Base-by-base conservation (phyloP, 1,140 invertebrate genomes). In the Apocrypta bakeri region DNA sequence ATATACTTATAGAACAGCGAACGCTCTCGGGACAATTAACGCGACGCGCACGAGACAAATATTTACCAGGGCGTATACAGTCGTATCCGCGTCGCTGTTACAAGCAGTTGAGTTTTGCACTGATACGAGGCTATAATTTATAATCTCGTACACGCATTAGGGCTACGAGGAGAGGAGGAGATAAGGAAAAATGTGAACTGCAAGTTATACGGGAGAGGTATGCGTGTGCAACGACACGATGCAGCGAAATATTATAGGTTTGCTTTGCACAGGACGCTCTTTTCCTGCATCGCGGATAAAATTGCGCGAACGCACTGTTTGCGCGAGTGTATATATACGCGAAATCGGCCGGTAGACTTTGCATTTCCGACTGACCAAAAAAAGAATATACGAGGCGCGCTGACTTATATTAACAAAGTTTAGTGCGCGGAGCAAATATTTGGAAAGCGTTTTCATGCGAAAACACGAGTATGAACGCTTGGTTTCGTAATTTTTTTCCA, bases 91-190 rank as follows among this genome's bases (percentile, higher is more conserved):
- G 33, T n/a, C 17, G 48, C 3, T 27, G 31, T 9, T 7, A 9
- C 33, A 4, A 3, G 25, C 7, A 56, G 48, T 7, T 12, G 40
- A 56, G 48, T 6, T 56, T 17, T 56, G 21, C 21, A 6, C 48
- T 56, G 48, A n/a, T 56, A 56, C 21, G 48, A 1, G 21, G 56
- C 74, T 17, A 31, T 48, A 76, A 33, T 76, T 76, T 64, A 24
- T 63, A 40, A 77, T 66, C 61, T 40, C 27, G 61, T 4, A 14
- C 7, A 31, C 24, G n/a, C 2, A 61, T 74, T 74, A 74, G 9
- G 6, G 11, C 9, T 1, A 63, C n/a, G 73, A 75, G 17, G 48
- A 17, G 48, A 11, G 2, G 17, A 4, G 17, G 21, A 56, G 48
- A 56, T 56, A 56, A 56, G 48, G 6, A 56, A 48, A 56, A n/a